Evolutionary conservation across 1,140 invertebrate genomes (phyloP), one percentile per base, ranked within the genome.

Genomic region (Papilio xuthus): DNA sequence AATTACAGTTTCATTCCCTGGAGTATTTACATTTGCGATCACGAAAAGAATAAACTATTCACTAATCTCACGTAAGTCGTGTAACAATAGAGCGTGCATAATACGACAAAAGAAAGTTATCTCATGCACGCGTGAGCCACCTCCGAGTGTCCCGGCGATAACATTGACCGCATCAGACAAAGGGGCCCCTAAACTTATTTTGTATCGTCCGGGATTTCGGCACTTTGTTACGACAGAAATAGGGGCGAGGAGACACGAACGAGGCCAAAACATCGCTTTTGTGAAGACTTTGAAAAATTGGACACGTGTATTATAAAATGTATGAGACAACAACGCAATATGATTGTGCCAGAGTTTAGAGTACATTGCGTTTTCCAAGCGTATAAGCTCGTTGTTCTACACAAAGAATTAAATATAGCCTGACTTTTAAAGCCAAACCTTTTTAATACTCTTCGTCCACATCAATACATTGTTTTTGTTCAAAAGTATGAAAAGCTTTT

Each of bases 171-270:
- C 84, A 82, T 80, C 88, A 89, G 87, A 91, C 89, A 91, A 91
- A 90, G 84, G 86, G 79, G 75, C 79, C 80, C 86, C 90, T 89
- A 91, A 91, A 91, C 89, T 91, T 91, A 91, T 93, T 91, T 88
- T 90, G 90, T 91, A 88, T 88, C 84, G 83, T 84, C 80, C 82
- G 69, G 71, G 80, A 86, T 87, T 89, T 86, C 85, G 82, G 79
- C 87, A 89, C 87, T 87, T 89, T 89, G 87, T 91, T 86, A 79
- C 81, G 79, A 82, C 78, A 73, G 78, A 79, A 84, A 83, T 83
- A 83, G 72, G 78, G 82, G 77, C 53, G 78, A 37, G 78, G 70
- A 78, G 60, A 70, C 41, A 47, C 67, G 50, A 37, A 50, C 37
- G 12, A 53, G 32, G 56, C 56, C 69, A 15, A 42, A 74, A 70